A percentile compares a stretch with the other conserved stretches of the same genome.
Conservation (phyloP, 2,113 vertebrate genomes). For the Copsychus sechellarum region DNA sequence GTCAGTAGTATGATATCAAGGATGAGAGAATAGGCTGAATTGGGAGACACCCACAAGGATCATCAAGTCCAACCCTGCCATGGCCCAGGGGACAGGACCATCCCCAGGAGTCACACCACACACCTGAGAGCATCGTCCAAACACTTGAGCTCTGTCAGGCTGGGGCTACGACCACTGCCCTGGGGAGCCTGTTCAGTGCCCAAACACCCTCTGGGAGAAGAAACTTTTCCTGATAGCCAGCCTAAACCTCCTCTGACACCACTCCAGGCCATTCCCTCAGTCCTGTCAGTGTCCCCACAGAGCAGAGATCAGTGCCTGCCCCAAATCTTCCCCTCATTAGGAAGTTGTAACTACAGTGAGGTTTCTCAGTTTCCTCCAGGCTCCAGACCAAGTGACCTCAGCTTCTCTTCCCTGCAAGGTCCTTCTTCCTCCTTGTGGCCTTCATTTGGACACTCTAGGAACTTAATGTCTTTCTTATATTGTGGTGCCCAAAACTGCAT, state of each 20-base stretch:
- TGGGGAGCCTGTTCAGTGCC: not conserved
- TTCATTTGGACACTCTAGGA: not conserved
- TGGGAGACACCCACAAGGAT: not conserved
- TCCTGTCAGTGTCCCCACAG: not conserved
- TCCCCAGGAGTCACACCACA: not conserved
- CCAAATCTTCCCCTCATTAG: fast-evolving
- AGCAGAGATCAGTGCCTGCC: not conserved
- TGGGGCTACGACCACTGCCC: not conserved
- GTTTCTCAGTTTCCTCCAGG: not conserved
- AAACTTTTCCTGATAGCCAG: not conserved
- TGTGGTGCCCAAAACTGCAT: not conserved
- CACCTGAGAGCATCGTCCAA: not conserved
- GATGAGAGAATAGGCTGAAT: not conserved
- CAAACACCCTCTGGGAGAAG: fast-evolving
- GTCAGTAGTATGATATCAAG: not conserved
- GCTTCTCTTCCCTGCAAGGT: not conserved
- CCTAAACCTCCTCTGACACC: not conserved
- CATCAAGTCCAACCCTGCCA: not conserved
- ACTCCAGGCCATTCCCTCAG: fast-evolving
- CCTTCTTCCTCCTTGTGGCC: not conserved
- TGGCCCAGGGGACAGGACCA: too few species aligned
- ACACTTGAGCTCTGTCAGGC: too few species aligned
- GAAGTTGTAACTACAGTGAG: not conserved
- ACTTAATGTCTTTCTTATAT: not conserved
- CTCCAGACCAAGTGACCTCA: not conserved